These are phyloP conservation scores for Drosophila engyochracea DNA, from an alignment of 2,888 invertebrate genomes.

Conservation along the genomic window DNA sequence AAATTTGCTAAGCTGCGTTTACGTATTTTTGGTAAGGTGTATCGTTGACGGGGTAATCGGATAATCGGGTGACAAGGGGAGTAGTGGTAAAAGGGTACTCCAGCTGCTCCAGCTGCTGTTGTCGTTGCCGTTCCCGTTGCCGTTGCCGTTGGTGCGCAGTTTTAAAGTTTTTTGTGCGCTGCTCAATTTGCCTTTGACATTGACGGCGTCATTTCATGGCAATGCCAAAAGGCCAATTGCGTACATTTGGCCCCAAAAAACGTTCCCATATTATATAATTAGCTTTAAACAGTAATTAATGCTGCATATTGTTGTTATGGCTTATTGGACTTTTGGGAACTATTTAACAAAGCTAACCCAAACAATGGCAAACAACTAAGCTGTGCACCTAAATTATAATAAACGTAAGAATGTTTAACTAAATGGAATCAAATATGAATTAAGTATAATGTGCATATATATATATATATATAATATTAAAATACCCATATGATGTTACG, in stretches of 20 bases:
- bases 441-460: not conserved
- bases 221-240: conserved; percentile 40
- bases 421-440: not conserved
- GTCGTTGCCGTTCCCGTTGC: not conserved
- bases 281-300: conserved; percentile 59
- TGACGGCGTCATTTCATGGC: conserved; percentile 40
- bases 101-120: conserved; percentile 27
- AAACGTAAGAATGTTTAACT: conserved; percentile 3
- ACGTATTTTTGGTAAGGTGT: conserved; percentile 49
- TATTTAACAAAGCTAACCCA: conserved; percentile 12
- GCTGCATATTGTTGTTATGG: conserved; percentile 36
- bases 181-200: conserved; percentile 53
- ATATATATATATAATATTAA: not conserved
- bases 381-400: conserved; percentile 19
- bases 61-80: not conserved
- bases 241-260: conserved; percentile 18
- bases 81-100: conserved; percentile 18
- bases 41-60: not conserved
- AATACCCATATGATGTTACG: not conserved
- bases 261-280: conserved; percentile 48
- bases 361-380: conserved; percentile 3
- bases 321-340: conserved; percentile 24
- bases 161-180: conserved; percentile 45
- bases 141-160: conserved; percentile 8
- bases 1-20: conserved; percentile 71